These are phyloP conservation scores for Anadara kagoshimensis DNA, from an alignment of 1,140 invertebrate species.

Conservation along the genomic window DNA sequence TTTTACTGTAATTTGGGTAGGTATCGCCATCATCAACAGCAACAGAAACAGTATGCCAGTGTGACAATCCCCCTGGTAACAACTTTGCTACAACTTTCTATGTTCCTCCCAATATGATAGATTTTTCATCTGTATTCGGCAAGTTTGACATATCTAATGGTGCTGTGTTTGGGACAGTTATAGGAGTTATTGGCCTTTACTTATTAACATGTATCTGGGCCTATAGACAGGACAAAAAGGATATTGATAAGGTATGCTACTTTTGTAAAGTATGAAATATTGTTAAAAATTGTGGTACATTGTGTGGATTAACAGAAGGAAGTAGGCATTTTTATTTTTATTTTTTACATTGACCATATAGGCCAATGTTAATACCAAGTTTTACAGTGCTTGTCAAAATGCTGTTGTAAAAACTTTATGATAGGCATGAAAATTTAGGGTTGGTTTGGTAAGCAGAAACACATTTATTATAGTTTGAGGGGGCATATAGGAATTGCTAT, in stretches of 20 bases:
- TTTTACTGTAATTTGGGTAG: slow-evolving; percentile 16
- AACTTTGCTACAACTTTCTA: slow-evolving; percentile 63
- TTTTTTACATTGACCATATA: no score
- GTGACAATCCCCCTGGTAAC: slow-evolving; percentile 25
- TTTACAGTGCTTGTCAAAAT: no score
- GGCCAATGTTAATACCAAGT: no score
- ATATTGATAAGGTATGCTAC: slow-evolving; percentile 49
- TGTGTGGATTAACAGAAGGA: no score
- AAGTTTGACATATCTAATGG: slow-evolving; percentile 53
- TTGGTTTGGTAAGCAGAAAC: no score
- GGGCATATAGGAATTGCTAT: no score
- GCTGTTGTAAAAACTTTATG: no score
- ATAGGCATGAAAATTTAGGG: no score
- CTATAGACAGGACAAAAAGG: slow-evolving; percentile 70
- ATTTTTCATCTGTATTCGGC: slow-evolving; percentile 74
- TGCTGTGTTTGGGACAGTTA: slow-evolving; percentile 64
- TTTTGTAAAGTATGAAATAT: no score
- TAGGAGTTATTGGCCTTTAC: slow-evolving; percentile 69
- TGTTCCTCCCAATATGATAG: slow-evolving; percentile 74
- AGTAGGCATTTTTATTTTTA: no score
- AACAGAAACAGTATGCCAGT: slow-evolving; percentile 23
- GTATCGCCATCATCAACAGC: slow-evolving; percentile 4
- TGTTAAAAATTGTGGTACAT: no score
- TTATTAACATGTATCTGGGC: slow-evolving; percentile 69
- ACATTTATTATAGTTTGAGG: no score